Evolutionary conservation across 2,888 invertebrate genomes (phyloP).

Genomic region (Eilema sororculum): DNA sequence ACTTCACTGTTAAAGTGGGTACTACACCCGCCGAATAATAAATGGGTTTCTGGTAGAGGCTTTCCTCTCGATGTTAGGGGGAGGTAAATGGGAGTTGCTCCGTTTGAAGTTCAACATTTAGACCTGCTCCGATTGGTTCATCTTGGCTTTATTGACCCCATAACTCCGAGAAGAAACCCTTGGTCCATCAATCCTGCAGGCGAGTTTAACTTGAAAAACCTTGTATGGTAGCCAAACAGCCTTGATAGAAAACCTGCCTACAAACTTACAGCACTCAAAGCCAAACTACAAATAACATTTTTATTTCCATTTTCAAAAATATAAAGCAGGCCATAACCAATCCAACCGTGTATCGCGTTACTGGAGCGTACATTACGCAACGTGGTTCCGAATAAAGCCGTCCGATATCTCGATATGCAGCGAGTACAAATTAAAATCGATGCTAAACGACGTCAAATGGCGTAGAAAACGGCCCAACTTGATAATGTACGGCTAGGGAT

Average conservation of each 20-base stretch:
- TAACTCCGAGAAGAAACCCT: no score
- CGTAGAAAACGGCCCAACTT: conserved; percentile 66
- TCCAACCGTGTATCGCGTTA: conserved; percentile 49
- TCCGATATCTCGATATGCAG: conserved; percentile 49
- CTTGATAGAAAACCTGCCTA: no score
- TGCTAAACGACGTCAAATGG: conserved; percentile 63
- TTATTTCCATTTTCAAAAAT: conserved; percentile 14
- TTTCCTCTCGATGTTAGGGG: no score
- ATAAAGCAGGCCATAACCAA: conserved; percentile 38
- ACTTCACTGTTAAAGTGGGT: neutral
- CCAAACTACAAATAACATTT: neutral
- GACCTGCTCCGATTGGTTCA: no score
- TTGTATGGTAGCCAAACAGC: no score
- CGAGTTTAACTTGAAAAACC: no score
- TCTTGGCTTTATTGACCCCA: no score
- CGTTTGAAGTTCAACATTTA: no score
- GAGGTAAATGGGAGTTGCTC: no score
- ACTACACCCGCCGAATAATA: neutral
- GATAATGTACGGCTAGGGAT: conserved; percentile 60
- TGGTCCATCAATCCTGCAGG: no score
- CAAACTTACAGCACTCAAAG: neutral
- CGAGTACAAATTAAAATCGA: conserved; percentile 66
- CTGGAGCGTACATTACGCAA: conserved; percentile 52
- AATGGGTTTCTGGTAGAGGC: no score
- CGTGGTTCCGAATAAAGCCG: conserved; percentile 53